Base-by-base conservation (phyloP, 2,113 vertebrate genomes). In the Ornithorhynchus anatinus region DNA sequence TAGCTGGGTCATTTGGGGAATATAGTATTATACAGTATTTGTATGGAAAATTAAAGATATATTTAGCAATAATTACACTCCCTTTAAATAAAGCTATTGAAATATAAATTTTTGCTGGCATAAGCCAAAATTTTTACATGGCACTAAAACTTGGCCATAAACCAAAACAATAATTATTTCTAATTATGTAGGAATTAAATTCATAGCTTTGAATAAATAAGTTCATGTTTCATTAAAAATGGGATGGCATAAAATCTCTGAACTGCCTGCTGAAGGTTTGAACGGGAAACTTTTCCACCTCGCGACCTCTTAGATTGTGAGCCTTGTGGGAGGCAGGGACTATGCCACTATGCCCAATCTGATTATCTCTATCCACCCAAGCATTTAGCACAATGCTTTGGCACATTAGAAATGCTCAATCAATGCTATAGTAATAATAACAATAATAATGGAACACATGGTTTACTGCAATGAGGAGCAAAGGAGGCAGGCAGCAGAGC, bases 131-230 rank as follows among this genome's bases (percentile, higher is more conserved):
- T 63, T 22, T 43, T 19, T n/a, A 59, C 10, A 10, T 25, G 75
- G 20, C 10, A 37, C 14, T 12, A 14, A 58, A 1, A 53, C 20
- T 7, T 56, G 9, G 25, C n/a, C 33, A 29, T 3, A 51, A 23
- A 71, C 32, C 61, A 76, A 63, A 80, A 84, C 35, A 76, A 64
- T 64, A 25, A 53, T 17, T 43, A 52, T 64, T 75, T 13, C 32
- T 35, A 72, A 65, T 27, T 66, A 19, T 25, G 40, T 72, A 76
- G 57, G 73, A 82, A 75, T 63, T 53, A 72, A 72, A 57, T 14
- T 29, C 63, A n/a, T 4, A 47, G 29, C 32, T 58, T 35, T 37
- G 15, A 31, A 68, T 20, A 66, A 61, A n/a, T n/a, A 10, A 8
- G 43, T 1, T 23, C 15, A 37, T 17, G 16, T 44, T 35, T 7